phyloP scores from a whole-genome alignment of 2,113 vertebrate genomes.

The Leucopsar rothschildi region DNA sequence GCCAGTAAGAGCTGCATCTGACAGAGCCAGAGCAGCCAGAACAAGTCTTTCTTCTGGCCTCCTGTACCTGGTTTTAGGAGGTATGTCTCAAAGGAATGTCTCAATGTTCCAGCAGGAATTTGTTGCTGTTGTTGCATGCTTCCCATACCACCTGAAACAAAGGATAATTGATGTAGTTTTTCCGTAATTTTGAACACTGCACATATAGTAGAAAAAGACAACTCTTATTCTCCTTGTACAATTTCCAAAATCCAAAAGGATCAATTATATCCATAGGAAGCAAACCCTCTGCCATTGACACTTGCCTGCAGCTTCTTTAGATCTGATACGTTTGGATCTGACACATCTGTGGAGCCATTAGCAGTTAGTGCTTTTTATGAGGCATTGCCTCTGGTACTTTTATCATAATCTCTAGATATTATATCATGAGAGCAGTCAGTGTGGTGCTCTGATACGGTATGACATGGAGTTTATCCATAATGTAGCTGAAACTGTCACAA shows the following conservation, averaged over 20 bases:
- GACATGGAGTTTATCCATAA: background rate
- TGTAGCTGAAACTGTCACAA: conserved; percentile 15
- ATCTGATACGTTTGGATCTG: background rate
- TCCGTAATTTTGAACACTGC: background rate
- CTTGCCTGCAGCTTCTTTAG: background rate
- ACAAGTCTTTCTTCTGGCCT: background rate
- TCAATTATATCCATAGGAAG: background rate
- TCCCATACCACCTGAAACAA: background rate
- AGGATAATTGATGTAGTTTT: background rate
- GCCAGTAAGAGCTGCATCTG: background rate
- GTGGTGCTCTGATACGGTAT: background rate
- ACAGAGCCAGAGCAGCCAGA: background rate
- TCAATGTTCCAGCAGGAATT: background rate
- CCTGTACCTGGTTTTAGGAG: background rate
- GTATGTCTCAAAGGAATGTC: background rate
- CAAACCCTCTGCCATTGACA: background rate
- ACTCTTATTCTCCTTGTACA: background rate
- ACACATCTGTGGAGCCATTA: background rate
- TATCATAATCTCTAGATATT: conserved; percentile 5
- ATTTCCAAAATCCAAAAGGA: conserved; percentile 2
- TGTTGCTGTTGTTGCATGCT: background rate
- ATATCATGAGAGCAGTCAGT: background rate
- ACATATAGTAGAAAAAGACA: background rate
- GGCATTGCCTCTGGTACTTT: background rate
- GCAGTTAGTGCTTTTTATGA: background rate